These are phyloP conservation scores for Diuraphis noxia DNA, from an alignment of 1,140 invertebrate species.

Conservation along the genomic window DNA sequence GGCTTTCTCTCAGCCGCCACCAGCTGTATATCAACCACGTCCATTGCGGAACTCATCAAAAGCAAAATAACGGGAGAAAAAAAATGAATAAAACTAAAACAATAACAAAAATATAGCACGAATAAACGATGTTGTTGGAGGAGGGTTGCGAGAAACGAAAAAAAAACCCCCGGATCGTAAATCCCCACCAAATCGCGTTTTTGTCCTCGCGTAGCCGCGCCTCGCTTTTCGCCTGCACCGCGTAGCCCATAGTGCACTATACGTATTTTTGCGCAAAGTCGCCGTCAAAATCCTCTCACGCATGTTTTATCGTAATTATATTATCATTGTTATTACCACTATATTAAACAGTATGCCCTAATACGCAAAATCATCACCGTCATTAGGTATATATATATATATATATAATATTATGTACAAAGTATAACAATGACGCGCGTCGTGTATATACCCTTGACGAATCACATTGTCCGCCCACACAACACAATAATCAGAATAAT, in stretches of 20 bases:
- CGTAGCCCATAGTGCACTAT: too few relatives aligned
- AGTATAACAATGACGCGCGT: neutral
- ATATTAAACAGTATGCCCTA: neutral
- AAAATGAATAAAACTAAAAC: conserved; percentile 3
- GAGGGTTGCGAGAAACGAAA: neutral
- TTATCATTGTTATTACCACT: neutral
- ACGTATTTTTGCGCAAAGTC: neutral
- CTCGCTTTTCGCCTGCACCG: neutral
- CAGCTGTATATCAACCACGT: neutral
- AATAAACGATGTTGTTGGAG: neutral
- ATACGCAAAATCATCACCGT: neutral
- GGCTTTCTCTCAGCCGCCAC: neutral
- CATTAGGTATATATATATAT: neutral
- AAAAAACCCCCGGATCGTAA: neutral
- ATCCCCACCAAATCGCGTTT: conserved; percentile 1
- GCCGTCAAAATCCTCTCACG: neutral
- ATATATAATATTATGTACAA: neutral
- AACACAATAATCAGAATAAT: neutral
- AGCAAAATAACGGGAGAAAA: neutral
- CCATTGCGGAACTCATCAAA: neutral
- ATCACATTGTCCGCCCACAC: neutral
- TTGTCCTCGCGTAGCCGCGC: neutral
- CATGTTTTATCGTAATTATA: neutral
- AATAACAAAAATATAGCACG: neutral
- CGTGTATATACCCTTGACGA: neutral